These are phyloP conservation scores for Panthera leo DNA, from an alignment of 2,113 vertebrate species.

Conservation along the genomic window DNA sequence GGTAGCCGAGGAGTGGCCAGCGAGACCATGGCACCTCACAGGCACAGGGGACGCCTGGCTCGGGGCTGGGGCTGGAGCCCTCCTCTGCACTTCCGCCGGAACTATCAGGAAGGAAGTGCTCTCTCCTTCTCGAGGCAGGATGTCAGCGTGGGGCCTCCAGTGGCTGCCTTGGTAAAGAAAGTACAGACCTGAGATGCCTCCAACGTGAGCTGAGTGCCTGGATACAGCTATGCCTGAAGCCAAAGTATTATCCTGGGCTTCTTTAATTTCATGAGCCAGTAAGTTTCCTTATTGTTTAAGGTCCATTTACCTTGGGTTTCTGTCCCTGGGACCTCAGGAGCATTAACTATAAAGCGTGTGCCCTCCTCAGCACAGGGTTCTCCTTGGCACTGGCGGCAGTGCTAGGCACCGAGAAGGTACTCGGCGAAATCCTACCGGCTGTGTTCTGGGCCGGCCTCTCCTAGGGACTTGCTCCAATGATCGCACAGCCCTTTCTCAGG, in stretches of 20 bases:
- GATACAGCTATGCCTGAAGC: constrained; percentile 11
- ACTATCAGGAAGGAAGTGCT: background rate
- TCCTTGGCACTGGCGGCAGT: background rate
- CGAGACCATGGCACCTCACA: background rate
- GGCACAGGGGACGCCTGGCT: background rate
- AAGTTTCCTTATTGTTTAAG: background rate
- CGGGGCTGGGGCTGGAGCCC: background rate
- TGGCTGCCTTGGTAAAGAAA: background rate
- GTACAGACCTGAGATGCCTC: background rate
- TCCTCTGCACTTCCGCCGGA: background rate
- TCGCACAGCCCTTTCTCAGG: too few relatives aligned
- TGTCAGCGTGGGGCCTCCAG: background rate
- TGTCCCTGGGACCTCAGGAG: background rate
- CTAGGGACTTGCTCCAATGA: background rate
- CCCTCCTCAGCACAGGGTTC: background rate
- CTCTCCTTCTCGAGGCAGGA: background rate
- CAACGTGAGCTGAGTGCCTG: background rate
- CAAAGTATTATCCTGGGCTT: background rate
- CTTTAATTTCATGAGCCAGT: background rate
- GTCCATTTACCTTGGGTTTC: background rate
- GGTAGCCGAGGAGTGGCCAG: background rate
- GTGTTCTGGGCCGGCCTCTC: background rate
- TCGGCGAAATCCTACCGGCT: background rate
- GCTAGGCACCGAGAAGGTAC: background rate
- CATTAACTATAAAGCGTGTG: background rate